Evolutionary conservation across 92 coral and sea anemone species (phyloP).

Genomic region (Paragorgia papillata): DNA sequence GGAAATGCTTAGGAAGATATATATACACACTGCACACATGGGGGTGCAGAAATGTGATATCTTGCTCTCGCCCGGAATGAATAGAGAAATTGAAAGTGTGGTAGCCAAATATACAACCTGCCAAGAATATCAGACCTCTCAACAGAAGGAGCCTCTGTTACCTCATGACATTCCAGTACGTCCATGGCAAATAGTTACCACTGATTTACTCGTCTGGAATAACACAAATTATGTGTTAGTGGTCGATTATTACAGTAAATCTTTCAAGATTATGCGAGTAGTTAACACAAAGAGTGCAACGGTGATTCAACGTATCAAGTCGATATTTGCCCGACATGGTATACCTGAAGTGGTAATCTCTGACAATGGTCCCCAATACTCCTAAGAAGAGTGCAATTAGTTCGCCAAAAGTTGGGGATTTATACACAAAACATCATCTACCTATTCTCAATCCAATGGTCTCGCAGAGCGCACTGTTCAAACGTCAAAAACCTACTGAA

Average conservation of each 20-base stretch:
- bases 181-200: too few relatives aligned
- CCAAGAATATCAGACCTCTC: not conserved
- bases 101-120: not conserved
- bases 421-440: not conserved
- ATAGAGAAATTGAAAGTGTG: not conserved
- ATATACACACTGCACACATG: too few relatives aligned
- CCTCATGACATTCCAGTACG: not conserved
- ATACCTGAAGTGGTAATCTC: too few relatives aligned
- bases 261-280: not conserved
- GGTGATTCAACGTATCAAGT: slow-evolving; percentile 9
- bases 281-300: not conserved
- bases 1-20: too few relatives aligned
- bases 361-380: slow-evolving; percentile 19
- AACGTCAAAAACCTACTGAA: not conserved
- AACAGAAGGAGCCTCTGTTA: not conserved
- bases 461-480: slow-evolving; percentile 7
- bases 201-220: slow-evolving; percentile 30
- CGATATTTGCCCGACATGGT: slow-evolving; percentile 6
- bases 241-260: slow-evolving; percentile 35
- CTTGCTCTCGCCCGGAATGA: slow-evolving; percentile 2
- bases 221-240: slow-evolving; percentile 8
- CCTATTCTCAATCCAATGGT: slow-evolving; percentile 15
- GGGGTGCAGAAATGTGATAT: not conserved
- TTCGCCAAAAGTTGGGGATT: slow-evolving; percentile 12
- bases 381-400: not conserved